Evolutionary conservation across 2,797 vertebrate species (phyloP).

Genomic region (Siniperca undulata): DNA sequence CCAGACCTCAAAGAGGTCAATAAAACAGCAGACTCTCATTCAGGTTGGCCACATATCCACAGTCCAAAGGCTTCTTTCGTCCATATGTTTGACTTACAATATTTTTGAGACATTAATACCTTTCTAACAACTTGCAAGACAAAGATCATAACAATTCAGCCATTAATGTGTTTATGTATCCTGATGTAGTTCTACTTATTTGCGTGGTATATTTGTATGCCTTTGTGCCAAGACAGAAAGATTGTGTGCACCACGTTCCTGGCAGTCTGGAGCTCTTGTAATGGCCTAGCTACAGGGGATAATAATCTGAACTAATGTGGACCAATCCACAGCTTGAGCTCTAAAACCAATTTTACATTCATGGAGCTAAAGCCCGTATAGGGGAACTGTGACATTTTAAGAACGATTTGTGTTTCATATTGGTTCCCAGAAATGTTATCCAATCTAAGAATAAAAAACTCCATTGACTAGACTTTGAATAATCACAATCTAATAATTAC

Average conservation of each 20-base stretch:
- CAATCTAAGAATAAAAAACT: neutral
- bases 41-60: neutral
- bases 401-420: neutral
- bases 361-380: conserved; percentile 14
- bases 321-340: conserved; percentile 26
- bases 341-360: conserved; percentile 23
- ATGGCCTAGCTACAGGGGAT: conserved; percentile 9
- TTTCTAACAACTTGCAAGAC: neutral
- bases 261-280: conserved; percentile 15
- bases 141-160: neutral
- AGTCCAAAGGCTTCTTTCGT: neutral
- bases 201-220: neutral
- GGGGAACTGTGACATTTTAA: conserved; percentile 18
- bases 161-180: neutral
- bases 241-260: neutral
- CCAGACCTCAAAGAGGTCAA: conserved; percentile 31
- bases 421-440: conserved; percentile 1
- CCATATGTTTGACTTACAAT: conserved; percentile 17
- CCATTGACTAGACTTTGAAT: neutral
- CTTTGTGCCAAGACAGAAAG: conserved; percentile 5
- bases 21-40: conserved; percentile 30
- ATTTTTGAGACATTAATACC: neutral
- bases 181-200: neutral
- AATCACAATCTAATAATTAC: too few species aligned
- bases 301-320: conserved; percentile 29